These are phyloP conservation scores for Chaitophorus viminalis DNA, from an alignment of 2,888 invertebrate species.

Conservation along the genomic window DNA sequence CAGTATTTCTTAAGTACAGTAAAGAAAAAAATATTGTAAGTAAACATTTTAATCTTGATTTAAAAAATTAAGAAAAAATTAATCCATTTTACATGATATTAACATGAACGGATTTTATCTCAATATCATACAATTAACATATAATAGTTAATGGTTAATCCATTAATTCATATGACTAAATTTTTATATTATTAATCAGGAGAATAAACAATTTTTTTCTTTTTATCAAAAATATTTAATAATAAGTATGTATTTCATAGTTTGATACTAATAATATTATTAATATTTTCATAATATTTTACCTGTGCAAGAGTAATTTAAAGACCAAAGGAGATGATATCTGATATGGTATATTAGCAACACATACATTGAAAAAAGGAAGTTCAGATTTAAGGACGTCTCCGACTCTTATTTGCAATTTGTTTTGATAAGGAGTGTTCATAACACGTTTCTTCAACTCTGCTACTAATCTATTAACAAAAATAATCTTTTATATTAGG, in stretches of 20 bases:
- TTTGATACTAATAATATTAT: not conserved
- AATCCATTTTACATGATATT: too few species aligned
- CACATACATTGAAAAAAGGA: constrained; percentile 97
- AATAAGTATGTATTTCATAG: not conserved
- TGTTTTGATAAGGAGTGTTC: constrained; percentile 86
- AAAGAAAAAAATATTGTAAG: too few species aligned
- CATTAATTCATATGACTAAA: too few species aligned
- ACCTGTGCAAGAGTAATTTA: constrained; percentile 78
- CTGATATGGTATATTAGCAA: constrained; percentile 98
- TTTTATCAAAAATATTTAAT: not conserved
- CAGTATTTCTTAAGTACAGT: too few species aligned
- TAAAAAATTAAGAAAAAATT: too few species aligned
- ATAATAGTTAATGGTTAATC: too few species aligned
- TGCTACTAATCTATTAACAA: constrained; percentile 79
- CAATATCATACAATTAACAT: too few species aligned
- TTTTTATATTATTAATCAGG: too few species aligned
- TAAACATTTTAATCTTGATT: too few species aligned
- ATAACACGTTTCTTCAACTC: constrained; percentile 97
- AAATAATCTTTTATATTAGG: too few species aligned
- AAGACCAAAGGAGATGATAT: constrained; percentile 97
- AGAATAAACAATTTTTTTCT: too few species aligned
- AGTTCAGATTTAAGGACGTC: constrained; percentile 94
- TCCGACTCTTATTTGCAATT: constrained; percentile 91
- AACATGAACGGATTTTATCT: too few species aligned
- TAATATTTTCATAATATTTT: not conserved